Evolutionary conservation across 2,113 vertebrate species (phyloP).

Genomic region (Rhadina sibilatrix): DNA sequence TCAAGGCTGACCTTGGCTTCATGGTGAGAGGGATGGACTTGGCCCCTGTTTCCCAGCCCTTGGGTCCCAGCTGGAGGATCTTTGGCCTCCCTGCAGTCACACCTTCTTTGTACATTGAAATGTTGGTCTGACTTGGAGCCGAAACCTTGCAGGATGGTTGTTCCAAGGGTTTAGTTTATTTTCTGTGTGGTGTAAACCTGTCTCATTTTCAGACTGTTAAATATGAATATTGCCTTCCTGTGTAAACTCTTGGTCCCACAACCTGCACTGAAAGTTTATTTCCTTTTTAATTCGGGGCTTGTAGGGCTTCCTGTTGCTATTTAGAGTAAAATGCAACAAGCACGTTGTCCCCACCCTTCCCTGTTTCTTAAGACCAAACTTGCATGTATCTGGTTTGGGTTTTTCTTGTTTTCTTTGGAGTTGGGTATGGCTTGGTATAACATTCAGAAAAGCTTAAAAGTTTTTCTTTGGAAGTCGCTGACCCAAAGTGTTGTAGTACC

Average conservation of each 20-base stretch:
- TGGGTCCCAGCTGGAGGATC: background rate
- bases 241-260: background rate
- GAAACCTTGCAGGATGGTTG: background rate
- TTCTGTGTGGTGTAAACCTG: background rate
- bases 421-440: background rate
- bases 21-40: background rate
- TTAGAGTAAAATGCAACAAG: background rate
- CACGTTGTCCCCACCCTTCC: background rate
- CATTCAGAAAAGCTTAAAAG: background rate
- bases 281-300: background rate
- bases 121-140: background rate
- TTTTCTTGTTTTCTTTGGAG: background rate
- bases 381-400: background rate
- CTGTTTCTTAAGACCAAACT: background rate
- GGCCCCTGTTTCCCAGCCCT: background rate
- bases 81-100: background rate
- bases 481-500: background rate
- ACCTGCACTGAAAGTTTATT: background rate
- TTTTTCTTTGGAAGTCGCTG: background rate
- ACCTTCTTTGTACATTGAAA: background rate
- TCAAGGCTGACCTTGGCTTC: background rate
- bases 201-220: background rate
- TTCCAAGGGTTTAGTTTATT: background rate
- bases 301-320: background rate
- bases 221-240: background rate